phyloP scores from a whole-genome alignment of 2,797 vertebrate species.

The Acestrorhynchus altus region DNA sequence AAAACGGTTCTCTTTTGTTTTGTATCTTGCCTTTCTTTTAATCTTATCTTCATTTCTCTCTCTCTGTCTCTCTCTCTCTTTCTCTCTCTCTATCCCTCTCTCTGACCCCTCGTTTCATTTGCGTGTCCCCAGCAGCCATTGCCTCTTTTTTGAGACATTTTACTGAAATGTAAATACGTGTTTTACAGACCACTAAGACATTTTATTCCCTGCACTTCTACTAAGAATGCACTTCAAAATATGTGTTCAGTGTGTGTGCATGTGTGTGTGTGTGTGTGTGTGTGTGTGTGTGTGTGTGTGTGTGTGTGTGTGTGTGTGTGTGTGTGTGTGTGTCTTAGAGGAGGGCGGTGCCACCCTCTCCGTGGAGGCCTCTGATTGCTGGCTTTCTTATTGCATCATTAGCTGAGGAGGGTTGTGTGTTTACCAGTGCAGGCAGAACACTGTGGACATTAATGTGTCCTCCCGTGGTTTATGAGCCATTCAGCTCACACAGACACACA shows the following conservation, averaged over 20 bases:
- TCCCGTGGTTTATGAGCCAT: slow-evolving; percentile 85
- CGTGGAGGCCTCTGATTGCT: slow-evolving; percentile 86
- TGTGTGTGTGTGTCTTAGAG: slow-evolving; percentile 40
- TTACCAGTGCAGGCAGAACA: slow-evolving; percentile 85
- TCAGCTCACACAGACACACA: slow-evolving; percentile 59
- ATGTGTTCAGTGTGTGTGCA: slow-evolving; percentile 33
- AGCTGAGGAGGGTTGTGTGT: slow-evolving; percentile 88
- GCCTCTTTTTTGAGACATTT: slow-evolving; percentile 13
- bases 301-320: slow-evolving; percentile 37
- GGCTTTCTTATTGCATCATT: slow-evolving; percentile 89
- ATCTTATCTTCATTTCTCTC: too few relatives aligned
- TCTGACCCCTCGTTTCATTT: slow-evolving; percentile 5
- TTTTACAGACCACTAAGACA: slow-evolving; percentile 33
- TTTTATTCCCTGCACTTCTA: slow-evolving; percentile 39
- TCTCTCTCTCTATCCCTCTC: neutral
- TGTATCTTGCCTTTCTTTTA: slow-evolving; percentile 12
- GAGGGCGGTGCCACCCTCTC: slow-evolving; percentile 64
- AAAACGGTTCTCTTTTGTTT: too few relatives aligned
- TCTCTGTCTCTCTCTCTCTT: neutral
- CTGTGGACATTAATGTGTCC: slow-evolving; percentile 88
- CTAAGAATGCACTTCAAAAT: slow-evolving; percentile 45
- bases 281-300: slow-evolving; percentile 38
- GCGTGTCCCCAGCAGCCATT: slow-evolving; percentile 7
- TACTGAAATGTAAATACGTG: slow-evolving; percentile 25
- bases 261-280: slow-evolving; percentile 33